Conservation (phyloP, 64 coral and sea anemone genomes). For the Montipora sp. region DNA sequence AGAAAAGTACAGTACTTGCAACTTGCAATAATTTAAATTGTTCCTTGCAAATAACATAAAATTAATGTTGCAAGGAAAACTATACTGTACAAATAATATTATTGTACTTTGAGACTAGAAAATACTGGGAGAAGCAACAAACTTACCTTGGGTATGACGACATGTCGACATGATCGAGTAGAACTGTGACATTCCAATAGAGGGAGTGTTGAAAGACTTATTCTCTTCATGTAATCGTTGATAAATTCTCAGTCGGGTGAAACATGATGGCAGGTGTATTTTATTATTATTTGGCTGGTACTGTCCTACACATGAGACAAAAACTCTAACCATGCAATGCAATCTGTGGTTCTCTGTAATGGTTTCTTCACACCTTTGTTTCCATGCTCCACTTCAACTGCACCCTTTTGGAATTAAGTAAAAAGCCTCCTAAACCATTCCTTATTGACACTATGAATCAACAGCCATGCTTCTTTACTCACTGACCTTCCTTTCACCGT, state of each 20-base stretch:
- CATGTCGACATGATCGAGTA: slow-evolving; percentile 16
- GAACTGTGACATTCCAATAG: slow-evolving; percentile 21
- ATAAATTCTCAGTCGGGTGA: neutral
- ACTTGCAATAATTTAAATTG: too few species aligned
- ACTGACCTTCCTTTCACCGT: slow-evolving; percentile 15
- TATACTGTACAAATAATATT: too few species aligned
- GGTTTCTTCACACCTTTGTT: slow-evolving; percentile 27
- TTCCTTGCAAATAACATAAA: too few species aligned
- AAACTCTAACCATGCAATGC: slow-evolving; percentile 50
- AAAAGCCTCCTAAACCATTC: slow-evolving; percentile 4
- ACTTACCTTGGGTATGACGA: slow-evolving; percentile 41
- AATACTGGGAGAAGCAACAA: neutral
- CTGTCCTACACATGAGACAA: slow-evolving; percentile 24
- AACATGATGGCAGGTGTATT: slow-evolving; percentile 57
- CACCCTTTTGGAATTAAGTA: slow-evolving; percentile 6
- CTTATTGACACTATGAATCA: neutral
- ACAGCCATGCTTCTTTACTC: neutral
- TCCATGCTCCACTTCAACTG: slow-evolving; percentile 26
- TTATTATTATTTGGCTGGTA: slow-evolving; percentile 22
- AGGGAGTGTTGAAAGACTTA: neutral
- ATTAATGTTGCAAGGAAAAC: too few species aligned
- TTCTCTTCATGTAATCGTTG: slow-evolving; percentile 25
- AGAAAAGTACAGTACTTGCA: too few species aligned
- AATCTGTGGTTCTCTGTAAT: neutral
- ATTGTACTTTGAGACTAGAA: neutral